Conservation (phyloP, 2,888 invertebrate genomes). For the Blera fallax region DNA sequence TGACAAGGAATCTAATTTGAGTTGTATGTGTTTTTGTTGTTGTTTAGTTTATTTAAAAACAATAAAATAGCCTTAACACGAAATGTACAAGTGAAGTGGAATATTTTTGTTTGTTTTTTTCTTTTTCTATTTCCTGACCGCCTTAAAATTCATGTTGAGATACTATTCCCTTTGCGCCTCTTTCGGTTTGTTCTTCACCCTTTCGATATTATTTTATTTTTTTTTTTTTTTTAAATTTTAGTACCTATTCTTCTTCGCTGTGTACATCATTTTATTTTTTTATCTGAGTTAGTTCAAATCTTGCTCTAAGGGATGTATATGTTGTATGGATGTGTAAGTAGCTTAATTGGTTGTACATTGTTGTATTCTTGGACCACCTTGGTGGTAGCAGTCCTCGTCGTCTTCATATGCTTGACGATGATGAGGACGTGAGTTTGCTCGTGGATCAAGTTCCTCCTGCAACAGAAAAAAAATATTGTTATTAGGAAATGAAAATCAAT, state of each 20-base stretch:
- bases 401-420: constrained; percentile 88
- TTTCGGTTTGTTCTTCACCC: constrained; percentile 10
- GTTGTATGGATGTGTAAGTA: constrained; percentile 70
- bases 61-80: constrained; percentile 68
- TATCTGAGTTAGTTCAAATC: constrained; percentile 69
- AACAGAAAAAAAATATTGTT: neutral
- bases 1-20: constrained; percentile 39
- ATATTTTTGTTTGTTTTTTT: constrained; percentile 11
- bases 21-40: constrained; percentile 25
- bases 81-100: constrained; percentile 57
- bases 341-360: constrained; percentile 90
- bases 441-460: constrained; percentile 89
- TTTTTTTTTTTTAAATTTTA: constrained; percentile 12
- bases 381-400: constrained; percentile 87
- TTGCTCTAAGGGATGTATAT: constrained; percentile 71
- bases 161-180: constrained; percentile 8
- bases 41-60: constrained; percentile 67
- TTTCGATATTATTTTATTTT: constrained; percentile 16
- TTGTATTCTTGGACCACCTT: constrained; percentile 86
- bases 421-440: constrained; percentile 87
- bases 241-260: constrained; percentile 35
- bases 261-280: constrained; percentile 46
- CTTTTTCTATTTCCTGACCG: neutral
- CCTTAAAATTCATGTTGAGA: constrained; percentile 39
- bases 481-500: neutral